Conservation (phyloP, 2,888 invertebrate genomes). For the Leptinotarsa peninsularis region DNA sequence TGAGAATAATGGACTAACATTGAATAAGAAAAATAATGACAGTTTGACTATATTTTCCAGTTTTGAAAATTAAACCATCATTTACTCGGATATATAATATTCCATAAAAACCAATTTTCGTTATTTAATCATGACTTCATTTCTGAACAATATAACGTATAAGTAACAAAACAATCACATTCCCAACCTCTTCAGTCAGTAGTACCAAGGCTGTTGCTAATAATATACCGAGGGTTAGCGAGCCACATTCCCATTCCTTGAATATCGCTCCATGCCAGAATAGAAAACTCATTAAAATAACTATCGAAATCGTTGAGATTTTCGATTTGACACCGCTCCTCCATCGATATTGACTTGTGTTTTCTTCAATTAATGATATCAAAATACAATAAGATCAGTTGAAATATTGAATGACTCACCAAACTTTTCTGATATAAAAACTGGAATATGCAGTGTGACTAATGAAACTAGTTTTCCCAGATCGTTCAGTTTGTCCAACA, state of each 20-base stretch:
- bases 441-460: too few relatives aligned
- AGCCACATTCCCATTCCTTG: not conserved
- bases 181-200: not conserved
- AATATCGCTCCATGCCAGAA: conserved; percentile 5
- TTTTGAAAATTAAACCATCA: not conserved
- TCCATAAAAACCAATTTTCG: not conserved
- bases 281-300: conserved; percentile 16
- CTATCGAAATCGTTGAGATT: not conserved
- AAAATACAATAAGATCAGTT: too few relatives aligned
- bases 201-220: conserved; percentile 1
- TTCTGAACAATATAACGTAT: not conserved
- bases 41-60: not conserved
- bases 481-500: too few relatives aligned
- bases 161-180: conserved; percentile 1
- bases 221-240: not conserved
- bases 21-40: not conserved
- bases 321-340: not conserved
- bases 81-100: too few relatives aligned
- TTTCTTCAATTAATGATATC: not conserved
- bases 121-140: not conserved
- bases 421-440: too few relatives aligned
- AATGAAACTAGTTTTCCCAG: too few relatives aligned
- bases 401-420: too few relatives aligned
- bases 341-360: not conserved
- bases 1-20: too few relatives aligned